Conservation (phyloP, 2,888 invertebrate genomes). For the Xanthorhoe designata region DNA sequence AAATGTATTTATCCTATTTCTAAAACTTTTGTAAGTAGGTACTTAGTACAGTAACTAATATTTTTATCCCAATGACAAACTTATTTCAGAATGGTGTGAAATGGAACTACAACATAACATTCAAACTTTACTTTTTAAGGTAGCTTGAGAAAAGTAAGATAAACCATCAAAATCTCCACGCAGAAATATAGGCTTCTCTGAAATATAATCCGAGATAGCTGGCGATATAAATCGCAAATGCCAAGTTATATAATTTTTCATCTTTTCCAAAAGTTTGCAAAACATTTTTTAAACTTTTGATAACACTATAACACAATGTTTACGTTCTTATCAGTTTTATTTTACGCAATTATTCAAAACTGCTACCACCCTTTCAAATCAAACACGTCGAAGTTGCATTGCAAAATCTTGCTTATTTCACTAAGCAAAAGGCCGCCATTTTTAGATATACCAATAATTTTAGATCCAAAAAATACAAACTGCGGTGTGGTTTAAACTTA, state of each 20-base stretch:
- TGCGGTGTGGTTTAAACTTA: conserved; percentile 41
- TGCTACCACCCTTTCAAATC: conserved; percentile 48
- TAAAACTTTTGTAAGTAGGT: too few relatives aligned
- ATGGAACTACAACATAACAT: too few relatives aligned
- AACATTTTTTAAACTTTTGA: background rate
- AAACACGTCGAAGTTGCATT: conserved; percentile 13
- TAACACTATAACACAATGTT: conserved; percentile 43
- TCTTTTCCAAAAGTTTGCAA: background rate
- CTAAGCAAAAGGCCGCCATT: conserved; percentile 17
- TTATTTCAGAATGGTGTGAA: too few relatives aligned
- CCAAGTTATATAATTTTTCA: conserved; percentile 15
- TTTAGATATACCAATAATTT: conserved; percentile 22
- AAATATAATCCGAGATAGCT: background rate
- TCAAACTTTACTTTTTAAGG: too few relatives aligned
- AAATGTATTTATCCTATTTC: too few relatives aligned
- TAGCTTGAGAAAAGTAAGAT: too few relatives aligned
- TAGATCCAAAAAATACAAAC: background rate
- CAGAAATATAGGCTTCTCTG: background rate
- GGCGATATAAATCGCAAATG: background rate
- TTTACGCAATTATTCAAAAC: conserved; percentile 43
- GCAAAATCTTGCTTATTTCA: background rate
- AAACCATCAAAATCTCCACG: too few relatives aligned
- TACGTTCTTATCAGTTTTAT: conserved; percentile 55
- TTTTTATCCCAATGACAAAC: too few relatives aligned
- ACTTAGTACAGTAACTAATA: too few relatives aligned